A percentile compares a stretch with the other conserved stretches of the same genome.
Evolutionary conservation across 2,797 vertebrate genomes (phyloP).

Genomic region (Champsocephalus gunnari): DNA sequence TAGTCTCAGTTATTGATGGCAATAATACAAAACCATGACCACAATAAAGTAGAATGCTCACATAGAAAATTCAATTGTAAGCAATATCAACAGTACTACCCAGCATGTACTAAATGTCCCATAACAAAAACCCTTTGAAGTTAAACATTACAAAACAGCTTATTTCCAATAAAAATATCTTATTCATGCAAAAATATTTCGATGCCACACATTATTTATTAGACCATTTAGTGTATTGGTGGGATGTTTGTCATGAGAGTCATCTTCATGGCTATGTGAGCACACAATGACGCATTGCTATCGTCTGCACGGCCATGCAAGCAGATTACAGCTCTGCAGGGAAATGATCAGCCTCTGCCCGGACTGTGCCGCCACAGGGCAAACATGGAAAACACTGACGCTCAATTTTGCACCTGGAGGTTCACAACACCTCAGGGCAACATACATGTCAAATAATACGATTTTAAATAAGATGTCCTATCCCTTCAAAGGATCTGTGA

Average conservation of each 20-base stretch:
- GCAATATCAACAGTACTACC: neutral
- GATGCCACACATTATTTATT: slow-evolving; percentile 6
- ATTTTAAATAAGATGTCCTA: slow-evolving; percentile 31
- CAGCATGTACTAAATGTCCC: neutral
- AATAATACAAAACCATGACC: neutral
- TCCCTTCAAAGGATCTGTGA: slow-evolving; percentile 32
- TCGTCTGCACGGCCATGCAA: slow-evolving; percentile 38
- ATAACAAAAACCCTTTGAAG: neutral
- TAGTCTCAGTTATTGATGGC: neutral
- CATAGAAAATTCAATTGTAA: neutral
- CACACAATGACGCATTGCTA: slow-evolving; percentile 53
- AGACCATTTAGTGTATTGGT: slow-evolving; percentile 13
- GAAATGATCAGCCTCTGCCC: slow-evolving; percentile 54
- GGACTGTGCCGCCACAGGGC: slow-evolving; percentile 41
- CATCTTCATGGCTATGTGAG: slow-evolving; percentile 18
- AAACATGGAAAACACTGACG: slow-evolving; percentile 32
- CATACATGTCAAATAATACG: slow-evolving; percentile 13
- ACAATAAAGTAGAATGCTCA: neutral
- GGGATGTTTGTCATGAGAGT: slow-evolving; percentile 29
- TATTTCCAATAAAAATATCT: neutral
- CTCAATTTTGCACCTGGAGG: slow-evolving; percentile 9
- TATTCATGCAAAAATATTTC: neutral
- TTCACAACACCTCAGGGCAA: slow-evolving; percentile 31
- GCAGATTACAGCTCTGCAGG: slow-evolving; percentile 61
- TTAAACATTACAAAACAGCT: neutral